Conservation (phyloP, 2,797 vertebrate species). For the Cacajao melanocephalus region DNA sequence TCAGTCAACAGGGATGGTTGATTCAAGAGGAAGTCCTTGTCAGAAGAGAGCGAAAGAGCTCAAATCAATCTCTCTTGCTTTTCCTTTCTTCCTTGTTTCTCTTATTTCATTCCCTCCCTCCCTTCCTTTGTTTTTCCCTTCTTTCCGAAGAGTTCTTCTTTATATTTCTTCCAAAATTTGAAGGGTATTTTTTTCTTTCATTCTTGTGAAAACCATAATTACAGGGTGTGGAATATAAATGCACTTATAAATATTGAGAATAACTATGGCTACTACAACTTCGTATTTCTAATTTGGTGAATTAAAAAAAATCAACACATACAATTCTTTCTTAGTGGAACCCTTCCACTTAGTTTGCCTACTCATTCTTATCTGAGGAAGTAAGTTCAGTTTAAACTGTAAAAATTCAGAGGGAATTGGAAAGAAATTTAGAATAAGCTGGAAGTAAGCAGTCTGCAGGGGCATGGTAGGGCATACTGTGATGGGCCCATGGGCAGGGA, state of each 20-base stretch:
- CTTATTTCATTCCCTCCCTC: neutral
- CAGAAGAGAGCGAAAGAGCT: neutral
- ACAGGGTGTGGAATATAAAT: neutral
- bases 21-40: neutral
- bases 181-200: conserved; percentile 33
- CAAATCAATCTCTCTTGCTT: neutral
- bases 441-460: neutral
- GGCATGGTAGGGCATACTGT: conserved; percentile 28
- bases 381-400: conserved; percentile 65
- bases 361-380: conserved; percentile 59
- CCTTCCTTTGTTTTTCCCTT: too few species aligned
- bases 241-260: conserved; percentile 53
- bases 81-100: neutral
- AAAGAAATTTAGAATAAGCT: conserved; percentile 77
- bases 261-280: neutral
- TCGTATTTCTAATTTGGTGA: neutral
- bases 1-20: neutral
- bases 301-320: conserved; percentile 31
- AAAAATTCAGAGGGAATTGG: conserved; percentile 68
- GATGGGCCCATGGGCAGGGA: conserved; percentile 34
- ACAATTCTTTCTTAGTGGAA: neutral
- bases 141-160: neutral
- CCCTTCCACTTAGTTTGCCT: conserved; percentile 25
- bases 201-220: neutral
- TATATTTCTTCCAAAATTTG: neutral